Conservation (phyloP, 2,113 vertebrate genomes). For the Lipotes vexillifer region DNA sequence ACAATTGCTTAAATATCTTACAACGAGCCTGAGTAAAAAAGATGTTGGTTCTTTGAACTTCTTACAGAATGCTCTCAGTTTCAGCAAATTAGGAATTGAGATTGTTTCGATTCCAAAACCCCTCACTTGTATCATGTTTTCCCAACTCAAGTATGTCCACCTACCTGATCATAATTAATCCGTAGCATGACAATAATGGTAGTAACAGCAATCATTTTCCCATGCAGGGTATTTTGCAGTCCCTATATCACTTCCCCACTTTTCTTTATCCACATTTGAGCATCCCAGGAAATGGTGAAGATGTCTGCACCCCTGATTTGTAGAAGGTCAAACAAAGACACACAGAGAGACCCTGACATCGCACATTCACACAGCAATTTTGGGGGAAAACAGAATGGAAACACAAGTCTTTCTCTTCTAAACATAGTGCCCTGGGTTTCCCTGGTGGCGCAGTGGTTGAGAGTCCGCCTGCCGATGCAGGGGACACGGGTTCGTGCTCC, state of each 20-base stretch:
- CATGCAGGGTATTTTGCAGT: accelerated
- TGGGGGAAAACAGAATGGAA: not conserved
- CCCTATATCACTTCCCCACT: not conserved
- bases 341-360: accelerated
- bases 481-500: too few species aligned
- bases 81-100: accelerated
- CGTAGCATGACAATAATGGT: accelerated
- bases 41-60: not conserved
- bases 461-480: too few species aligned
- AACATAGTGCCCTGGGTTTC: accelerated
- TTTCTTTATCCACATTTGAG: too few species aligned
- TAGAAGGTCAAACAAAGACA: not conserved
- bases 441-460: too few species aligned
- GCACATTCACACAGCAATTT: accelerated
- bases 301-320: not conserved
- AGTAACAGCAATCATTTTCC: too few species aligned
- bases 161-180: not conserved
- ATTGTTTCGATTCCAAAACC: not conserved
- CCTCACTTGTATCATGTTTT: not conserved
- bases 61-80: not conserved
- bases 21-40: not conserved
- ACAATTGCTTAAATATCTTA: not conserved
- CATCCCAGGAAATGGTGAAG: not conserved
- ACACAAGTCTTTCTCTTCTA: not conserved
- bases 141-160: not conserved